A percentile compares a stretch with the other conserved stretches of the same genome.
These are phyloP conservation scores for Melinaea marsaeus DNA, from an alignment of 2,888 invertebrate species.

Conservation along the genomic window DNA sequence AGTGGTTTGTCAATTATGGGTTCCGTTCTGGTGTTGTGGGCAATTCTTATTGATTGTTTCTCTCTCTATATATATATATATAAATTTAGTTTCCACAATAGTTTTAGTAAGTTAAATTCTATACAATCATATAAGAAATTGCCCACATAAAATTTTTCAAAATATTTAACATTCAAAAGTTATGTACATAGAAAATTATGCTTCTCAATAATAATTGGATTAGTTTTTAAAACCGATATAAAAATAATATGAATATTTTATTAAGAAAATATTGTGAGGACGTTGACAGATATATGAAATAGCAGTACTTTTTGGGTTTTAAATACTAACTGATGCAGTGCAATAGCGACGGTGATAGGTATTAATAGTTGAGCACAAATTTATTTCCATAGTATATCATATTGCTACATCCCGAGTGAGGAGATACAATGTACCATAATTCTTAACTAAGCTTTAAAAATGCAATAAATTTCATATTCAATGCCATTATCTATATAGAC, in stretches of 20 bases:
- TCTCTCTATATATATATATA: not conserved
- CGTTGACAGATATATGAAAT: not conserved
- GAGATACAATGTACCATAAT: conserved; percentile 19
- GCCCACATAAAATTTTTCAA: conserved; percentile 22
- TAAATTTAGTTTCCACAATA: not conserved
- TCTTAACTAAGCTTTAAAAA: not conserved
- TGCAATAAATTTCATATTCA: too few species aligned
- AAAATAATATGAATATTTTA: conserved; percentile 4
- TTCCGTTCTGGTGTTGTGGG: conserved; percentile 41
- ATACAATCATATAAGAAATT: conserved; percentile 17
- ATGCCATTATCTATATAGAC: too few species aligned
- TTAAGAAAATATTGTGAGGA: not conserved
- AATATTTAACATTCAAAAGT: conserved; percentile 30
- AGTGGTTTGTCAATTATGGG: conserved; percentile 71
- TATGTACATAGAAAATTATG: conserved; percentile 22
- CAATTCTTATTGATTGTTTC: conserved; percentile 29
- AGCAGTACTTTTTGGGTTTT: not conserved
- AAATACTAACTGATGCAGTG: conserved; percentile 17
- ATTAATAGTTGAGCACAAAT: conserved; percentile 32
- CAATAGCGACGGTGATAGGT: conserved; percentile 22
- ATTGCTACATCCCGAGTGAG: conserved; percentile 31
- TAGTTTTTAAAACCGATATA: conserved; percentile 10
- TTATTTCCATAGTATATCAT: conserved; percentile 28
- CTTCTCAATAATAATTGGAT: conserved; percentile 14
- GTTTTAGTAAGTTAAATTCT: not conserved